These are phyloP conservation scores for Belgica antarctica DNA, from an alignment of 2,888 invertebrate genomes.

Conservation along the genomic window DNA sequence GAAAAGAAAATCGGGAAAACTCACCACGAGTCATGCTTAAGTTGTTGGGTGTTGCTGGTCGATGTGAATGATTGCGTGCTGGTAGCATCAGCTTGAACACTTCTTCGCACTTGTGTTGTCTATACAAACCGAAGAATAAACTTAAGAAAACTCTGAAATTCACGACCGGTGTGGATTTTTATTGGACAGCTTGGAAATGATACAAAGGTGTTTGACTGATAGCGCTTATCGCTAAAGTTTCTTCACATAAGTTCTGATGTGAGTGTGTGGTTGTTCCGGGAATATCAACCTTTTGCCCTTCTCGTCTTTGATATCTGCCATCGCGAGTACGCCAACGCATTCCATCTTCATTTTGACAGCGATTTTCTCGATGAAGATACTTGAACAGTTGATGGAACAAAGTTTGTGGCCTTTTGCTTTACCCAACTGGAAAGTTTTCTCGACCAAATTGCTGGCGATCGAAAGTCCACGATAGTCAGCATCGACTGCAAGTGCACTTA, in stretches of 20 bases:
- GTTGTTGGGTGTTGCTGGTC: too few relatives aligned
- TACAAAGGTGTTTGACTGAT: too few relatives aligned
- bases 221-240: too few relatives aligned
- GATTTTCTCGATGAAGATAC: not conserved
- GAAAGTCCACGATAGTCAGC: conserved; percentile 15
- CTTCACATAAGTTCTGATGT: not conserved
- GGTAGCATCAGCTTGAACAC: too few relatives aligned
- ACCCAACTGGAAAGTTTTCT: not conserved
- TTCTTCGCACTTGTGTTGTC: too few relatives aligned
- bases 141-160: too few relatives aligned
- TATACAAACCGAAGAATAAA: too few relatives aligned
- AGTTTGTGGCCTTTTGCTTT: not conserved
- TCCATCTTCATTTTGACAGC: conserved; percentile 23
- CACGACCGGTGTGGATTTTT: too few relatives aligned
- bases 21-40: too few relatives aligned
- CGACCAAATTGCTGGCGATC: conserved; percentile 7
- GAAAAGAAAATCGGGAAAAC: too few relatives aligned
- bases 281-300: conserved; percentile 10
- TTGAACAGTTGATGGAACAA: conserved; percentile 27
- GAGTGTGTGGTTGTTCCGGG: conserved; percentile 25
- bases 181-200: too few relatives aligned
- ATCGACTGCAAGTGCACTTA: not conserved
- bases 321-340: not conserved
- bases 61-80: too few relatives aligned
- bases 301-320: conserved; percentile 22